A percentile compares a stretch with the other conserved stretches of the same genome.
phyloP scores from a whole-genome alignment of 2,113 vertebrate genomes.

The Cephalopterus ornatus region DNA sequence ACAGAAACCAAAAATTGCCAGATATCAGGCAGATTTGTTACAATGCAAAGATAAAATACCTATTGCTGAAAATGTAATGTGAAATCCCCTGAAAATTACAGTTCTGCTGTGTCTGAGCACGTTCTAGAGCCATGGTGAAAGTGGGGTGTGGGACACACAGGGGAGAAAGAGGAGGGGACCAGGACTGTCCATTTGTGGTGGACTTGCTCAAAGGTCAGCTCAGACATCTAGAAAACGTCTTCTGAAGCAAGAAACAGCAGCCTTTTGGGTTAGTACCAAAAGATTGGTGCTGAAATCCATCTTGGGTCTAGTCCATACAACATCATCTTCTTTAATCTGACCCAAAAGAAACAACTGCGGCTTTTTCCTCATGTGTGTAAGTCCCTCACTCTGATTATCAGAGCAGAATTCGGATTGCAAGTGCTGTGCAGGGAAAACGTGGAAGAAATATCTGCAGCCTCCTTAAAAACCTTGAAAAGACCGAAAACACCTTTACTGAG shows the following conservation, averaged over 20 bases:
- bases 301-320: neutral
- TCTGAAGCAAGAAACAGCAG: neutral
- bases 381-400: neutral
- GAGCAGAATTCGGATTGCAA: neutral
- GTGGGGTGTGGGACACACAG: fast-evolving
- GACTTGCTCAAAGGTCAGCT: neutral
- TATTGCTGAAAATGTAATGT: neutral
- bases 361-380: fast-evolving
- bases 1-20: neutral
- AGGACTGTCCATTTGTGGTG: neutral
- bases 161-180: neutral
- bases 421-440: neutral
- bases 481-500: neutral
- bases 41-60: neutral
- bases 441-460: neutral
- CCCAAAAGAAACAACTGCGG: neutral
- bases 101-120: neutral
- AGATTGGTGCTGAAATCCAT: neutral
- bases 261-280: neutral
- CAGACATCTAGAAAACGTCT: neutral
- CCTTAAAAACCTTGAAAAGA: neutral
- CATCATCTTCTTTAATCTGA: neutral
- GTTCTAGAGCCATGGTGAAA: neutral
- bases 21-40: neutral
- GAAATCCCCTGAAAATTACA: neutral